These are phyloP conservation scores for Galerucella calmariensis DNA, from an alignment of 2,888 invertebrate species.

Conservation along the genomic window DNA sequence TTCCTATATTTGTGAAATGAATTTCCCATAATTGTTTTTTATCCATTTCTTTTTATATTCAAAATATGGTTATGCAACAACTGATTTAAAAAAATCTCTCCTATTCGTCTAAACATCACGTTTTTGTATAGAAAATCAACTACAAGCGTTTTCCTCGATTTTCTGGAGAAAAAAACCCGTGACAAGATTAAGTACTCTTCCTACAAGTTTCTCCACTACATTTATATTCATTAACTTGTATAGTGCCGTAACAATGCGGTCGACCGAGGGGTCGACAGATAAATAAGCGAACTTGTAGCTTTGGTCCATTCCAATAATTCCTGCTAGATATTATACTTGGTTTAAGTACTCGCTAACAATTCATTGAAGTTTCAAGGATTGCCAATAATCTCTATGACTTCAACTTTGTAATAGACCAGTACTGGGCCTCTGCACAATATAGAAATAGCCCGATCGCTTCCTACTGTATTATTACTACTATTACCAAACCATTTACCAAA, in stretches of 20 bases:
- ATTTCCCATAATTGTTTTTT: no score
- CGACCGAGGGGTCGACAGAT: slow-evolving; percentile 55
- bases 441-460: no score
- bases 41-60: no score
- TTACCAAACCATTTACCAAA: no score
- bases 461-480: no score
- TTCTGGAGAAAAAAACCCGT: slow-evolving; percentile 4
- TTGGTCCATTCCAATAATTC: slow-evolving; percentile 43
- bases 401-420: slow-evolving; percentile 2
- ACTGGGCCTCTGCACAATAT: background rate
- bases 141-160: background rate
- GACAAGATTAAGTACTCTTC: slow-evolving; percentile 26
- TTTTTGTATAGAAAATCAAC: no score
- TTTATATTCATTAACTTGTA: slow-evolving; percentile 61
- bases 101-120: no score
- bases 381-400: slow-evolving; percentile 33
- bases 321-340: slow-evolving; percentile 39
- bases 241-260: slow-evolving; percentile 60
- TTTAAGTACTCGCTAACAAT: slow-evolving; percentile 39
- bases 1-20: no score
- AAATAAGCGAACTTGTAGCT: slow-evolving; percentile 34
- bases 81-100: no score
- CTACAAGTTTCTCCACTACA: slow-evolving; percentile 52
- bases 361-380: slow-evolving; percentile 45
- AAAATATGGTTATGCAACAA: no score